A percentile compares a stretch with the other conserved stretches of the same genome.
These are phyloP conservation scores for Scaptomyza flava DNA, from an alignment of 2,888 invertebrate species.

Conservation along the genomic window DNA sequence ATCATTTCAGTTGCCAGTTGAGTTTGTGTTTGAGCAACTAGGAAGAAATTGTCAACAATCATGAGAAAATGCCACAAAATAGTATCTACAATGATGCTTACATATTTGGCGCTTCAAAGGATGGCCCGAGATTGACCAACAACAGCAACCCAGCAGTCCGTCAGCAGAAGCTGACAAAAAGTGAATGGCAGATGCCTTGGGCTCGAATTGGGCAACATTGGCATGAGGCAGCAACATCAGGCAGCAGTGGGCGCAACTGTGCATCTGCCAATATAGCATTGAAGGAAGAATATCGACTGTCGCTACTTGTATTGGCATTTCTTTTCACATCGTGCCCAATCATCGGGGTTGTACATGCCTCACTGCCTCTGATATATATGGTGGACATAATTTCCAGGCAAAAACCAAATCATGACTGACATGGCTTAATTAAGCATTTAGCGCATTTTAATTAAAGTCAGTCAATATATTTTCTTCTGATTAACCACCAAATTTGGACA, in stretches of 20 bases:
- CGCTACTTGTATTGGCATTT: slow-evolving; percentile 38
- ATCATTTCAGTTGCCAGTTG: slow-evolving; percentile 58
- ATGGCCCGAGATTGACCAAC: slow-evolving; percentile 55
- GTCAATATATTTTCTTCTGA: slow-evolving; percentile 10
- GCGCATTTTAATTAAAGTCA: slow-evolving; percentile 50
- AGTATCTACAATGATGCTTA: slow-evolving; percentile 23
- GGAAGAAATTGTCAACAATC: slow-evolving; percentile 73
- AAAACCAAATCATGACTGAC: slow-evolving; percentile 21
- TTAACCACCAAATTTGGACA: slow-evolving; percentile 20
- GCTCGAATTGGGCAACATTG: slow-evolving; percentile 65
- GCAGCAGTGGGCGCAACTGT: slow-evolving; percentile 42
- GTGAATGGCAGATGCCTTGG: slow-evolving; percentile 73
- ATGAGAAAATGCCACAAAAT: slow-evolving; percentile 57
- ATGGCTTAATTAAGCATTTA: slow-evolving; percentile 46
- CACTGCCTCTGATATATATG: slow-evolving; percentile 42
- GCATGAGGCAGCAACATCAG: slow-evolving; percentile 14
- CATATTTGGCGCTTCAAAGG: slow-evolving; percentile 53
- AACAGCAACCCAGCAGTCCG: slow-evolving; percentile 6
- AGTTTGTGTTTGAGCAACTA: slow-evolving; percentile 47
- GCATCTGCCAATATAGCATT: slow-evolving; percentile 39
- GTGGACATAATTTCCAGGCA: slow-evolving; percentile 49
- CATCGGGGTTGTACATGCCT: slow-evolving; percentile 33
- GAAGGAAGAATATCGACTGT: slow-evolving; percentile 32
- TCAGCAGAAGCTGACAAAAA: slow-evolving; percentile 45
- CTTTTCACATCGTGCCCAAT: slow-evolving; percentile 22